Conservation (phyloP, 2,888 invertebrate species). For the Euspilapteryx auroguttella region DNA sequence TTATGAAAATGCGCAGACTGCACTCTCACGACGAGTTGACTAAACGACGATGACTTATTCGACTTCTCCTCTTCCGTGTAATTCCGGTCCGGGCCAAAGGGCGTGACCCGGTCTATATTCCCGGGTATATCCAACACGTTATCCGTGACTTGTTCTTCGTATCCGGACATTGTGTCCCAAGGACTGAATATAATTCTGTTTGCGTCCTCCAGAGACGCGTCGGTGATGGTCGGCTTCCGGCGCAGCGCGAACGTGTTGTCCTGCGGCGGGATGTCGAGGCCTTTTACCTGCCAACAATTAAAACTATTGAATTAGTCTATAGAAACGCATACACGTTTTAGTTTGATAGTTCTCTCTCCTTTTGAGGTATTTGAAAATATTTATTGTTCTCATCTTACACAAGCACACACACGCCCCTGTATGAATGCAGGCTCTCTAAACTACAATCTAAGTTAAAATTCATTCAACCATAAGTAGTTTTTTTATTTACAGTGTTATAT, state of each 20-base stretch:
- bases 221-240: conserved; percentile 38
- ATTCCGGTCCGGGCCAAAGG: conserved; percentile 30
- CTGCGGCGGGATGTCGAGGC: conserved; percentile 40
- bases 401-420: no score
- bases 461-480: no score
- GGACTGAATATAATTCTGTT: conserved; percentile 59
- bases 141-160: conserved; percentile 44
- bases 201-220: conserved; percentile 50
- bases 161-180: conserved; percentile 49
- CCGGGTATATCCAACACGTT: conserved; percentile 45
- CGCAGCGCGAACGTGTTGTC: conserved; percentile 23
- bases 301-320: no score
- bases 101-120: conserved; percentile 18
- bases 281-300: conserved; percentile 32
- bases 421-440: no score
- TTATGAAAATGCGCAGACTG: conserved; percentile 51
- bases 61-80: conserved; percentile 48
- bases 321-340: no score
- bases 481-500: no score
- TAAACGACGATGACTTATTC: conserved; percentile 51
- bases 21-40: conserved; percentile 51
- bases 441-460: no score
- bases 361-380: no score
- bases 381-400: no score
- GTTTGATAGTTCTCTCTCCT: no score